Conservation (phyloP, 2,888 invertebrate genomes). For the Aspidapion aeneum region DNA sequence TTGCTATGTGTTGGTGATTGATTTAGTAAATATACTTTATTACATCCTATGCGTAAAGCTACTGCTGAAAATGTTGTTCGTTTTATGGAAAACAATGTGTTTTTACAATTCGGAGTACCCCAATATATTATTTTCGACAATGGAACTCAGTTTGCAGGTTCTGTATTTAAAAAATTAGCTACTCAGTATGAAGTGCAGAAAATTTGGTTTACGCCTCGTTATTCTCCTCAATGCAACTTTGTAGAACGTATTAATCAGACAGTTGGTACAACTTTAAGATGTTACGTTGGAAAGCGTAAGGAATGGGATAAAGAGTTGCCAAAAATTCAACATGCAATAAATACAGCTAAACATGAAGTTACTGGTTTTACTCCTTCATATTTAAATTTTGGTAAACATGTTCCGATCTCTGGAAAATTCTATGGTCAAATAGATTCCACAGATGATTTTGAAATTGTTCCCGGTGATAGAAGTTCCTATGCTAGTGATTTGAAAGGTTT, state of each 20-base stretch:
- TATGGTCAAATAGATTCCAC: too few species aligned
- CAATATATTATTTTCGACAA: slow-evolving; percentile 18
- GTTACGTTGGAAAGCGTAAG: slow-evolving; percentile 18
- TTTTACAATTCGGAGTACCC: slow-evolving; percentile 13
- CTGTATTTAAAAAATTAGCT: slow-evolving; percentile 12
- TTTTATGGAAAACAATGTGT: slow-evolving; percentile 18
- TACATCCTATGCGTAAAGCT: slow-evolving; percentile 16
- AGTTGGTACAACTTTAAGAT: background rate
- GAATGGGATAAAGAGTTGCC: too few species aligned
- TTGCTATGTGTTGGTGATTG: slow-evolving; percentile 18
- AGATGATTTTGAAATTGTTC: too few species aligned
- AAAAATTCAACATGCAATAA: too few species aligned
- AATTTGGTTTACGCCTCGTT: slow-evolving; percentile 19
- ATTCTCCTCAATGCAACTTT: slow-evolving; percentile 37
- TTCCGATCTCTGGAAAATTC: too few species aligned
- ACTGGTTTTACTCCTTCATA: too few species aligned
- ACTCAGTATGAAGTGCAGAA: slow-evolving; percentile 9
- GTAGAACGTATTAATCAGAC: slow-evolving; percentile 11
- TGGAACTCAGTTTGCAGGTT: slow-evolving; percentile 7
- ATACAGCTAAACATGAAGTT: too few species aligned
- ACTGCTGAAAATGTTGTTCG: slow-evolving; percentile 8
- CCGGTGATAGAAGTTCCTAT: too few species aligned
- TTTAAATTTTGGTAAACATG: too few species aligned
- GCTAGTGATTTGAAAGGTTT: too few species aligned
- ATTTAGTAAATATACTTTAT: slow-evolving; percentile 17